phyloP scores from a whole-genome alignment of 2,797 vertebrate genomes.

The Sylvilagus floridanus region DNA sequence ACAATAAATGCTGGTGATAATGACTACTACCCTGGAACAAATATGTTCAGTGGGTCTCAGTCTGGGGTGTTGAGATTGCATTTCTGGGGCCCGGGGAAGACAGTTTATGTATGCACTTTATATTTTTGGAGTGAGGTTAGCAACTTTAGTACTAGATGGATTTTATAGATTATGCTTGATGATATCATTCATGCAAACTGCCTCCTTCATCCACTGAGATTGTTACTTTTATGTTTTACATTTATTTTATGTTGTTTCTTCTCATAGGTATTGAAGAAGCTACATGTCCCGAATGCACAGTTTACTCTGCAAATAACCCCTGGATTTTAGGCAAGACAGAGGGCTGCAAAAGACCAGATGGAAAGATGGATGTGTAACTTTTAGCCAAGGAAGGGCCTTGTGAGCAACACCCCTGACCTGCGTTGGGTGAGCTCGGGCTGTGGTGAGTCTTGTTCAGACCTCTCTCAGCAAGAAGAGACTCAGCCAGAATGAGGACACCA shows the following conservation, averaged over 20 bases:
- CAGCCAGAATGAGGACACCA: rapidly evolving
- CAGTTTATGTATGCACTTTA: not conserved
- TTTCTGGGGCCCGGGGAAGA: not conserved
- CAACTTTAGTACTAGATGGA: not conserved
- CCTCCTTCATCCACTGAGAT: not conserved
- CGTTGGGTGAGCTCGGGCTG: too few relatives aligned
- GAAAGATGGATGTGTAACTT: not conserved
- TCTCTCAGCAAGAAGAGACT: not conserved
- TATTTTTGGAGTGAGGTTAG: not conserved
- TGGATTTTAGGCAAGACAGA: not conserved
- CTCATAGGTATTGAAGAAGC: not conserved
- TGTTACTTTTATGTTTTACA: not conserved
- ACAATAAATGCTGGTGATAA: not conserved
- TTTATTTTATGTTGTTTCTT: not conserved
- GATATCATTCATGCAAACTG: not conserved
- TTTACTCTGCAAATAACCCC: not conserved
- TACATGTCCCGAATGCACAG: not conserved
- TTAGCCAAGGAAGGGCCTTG: not conserved
- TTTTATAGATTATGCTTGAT: not conserved
- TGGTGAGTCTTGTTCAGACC: not conserved
- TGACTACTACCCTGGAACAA: not conserved
- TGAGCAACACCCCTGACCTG: not conserved
- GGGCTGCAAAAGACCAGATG: not conserved
- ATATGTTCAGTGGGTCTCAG: not conserved
- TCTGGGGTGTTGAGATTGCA: not conserved